A percentile compares a stretch with the other conserved stretches of the same genome.
Conservation (phyloP, 2,113 vertebrate genomes). For the Macrotis lagotis region DNA sequence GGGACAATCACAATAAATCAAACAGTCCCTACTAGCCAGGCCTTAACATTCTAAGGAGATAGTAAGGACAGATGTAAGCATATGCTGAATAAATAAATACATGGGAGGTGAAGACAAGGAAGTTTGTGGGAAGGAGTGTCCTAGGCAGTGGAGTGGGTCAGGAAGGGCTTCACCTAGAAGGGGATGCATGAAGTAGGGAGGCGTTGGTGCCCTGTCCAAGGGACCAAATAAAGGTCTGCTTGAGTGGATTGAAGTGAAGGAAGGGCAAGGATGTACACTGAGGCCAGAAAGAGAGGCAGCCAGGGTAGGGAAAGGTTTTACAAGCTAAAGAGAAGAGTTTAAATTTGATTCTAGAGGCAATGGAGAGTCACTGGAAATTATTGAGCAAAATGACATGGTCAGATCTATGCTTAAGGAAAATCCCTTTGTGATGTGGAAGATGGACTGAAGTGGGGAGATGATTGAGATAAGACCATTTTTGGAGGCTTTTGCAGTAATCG, state of each 20-base stretch:
- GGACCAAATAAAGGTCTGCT: not conserved
- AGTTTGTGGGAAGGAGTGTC: too few relatives aligned
- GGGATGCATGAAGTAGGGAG: too few relatives aligned
- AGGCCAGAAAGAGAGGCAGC: not conserved
- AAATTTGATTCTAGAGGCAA: not conserved
- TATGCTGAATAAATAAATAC: too few relatives aligned
- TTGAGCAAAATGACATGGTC: too few relatives aligned
- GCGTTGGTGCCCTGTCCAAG: not conserved
- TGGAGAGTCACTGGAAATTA: too few relatives aligned
- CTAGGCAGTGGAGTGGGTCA: too few relatives aligned
- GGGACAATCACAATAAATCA: not conserved
- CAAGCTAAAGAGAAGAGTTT: not conserved
- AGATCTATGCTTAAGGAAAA: not conserved
- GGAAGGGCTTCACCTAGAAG: not conserved
- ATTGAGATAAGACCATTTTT: not conserved
- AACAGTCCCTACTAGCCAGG: not conserved
- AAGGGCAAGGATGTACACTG: too few relatives aligned
- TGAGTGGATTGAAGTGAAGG: not conserved
- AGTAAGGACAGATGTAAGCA: not conserved
- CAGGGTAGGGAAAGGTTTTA: not conserved
- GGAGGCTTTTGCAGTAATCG: not conserved
- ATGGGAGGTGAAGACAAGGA: too few relatives aligned
- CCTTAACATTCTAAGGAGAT: not conserved
- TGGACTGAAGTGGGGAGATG: not conserved
- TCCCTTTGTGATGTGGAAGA: not conserved